Evolutionary conservation across 2,797 vertebrate genomes (phyloP).

Genomic region (Siniperca undulata): DNA sequence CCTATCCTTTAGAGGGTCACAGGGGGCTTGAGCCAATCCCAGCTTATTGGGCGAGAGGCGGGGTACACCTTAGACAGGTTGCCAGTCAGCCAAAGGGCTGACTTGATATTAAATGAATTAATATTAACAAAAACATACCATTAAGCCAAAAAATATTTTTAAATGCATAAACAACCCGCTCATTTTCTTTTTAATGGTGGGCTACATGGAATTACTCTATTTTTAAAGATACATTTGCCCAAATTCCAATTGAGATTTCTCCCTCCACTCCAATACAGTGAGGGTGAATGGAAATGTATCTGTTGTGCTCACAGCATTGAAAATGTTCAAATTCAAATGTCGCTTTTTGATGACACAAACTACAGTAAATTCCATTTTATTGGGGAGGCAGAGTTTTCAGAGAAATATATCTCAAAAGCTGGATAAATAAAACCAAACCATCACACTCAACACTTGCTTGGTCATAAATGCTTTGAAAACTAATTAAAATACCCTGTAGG

Average conservation of each 20-base stretch:
- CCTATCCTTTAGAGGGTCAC: too few species aligned
- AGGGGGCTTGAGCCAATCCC: too few species aligned
- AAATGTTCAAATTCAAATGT: too few species aligned
- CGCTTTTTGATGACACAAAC: neutral
- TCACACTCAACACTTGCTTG: neutral
- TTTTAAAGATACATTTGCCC: neutral
- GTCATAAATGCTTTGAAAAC: neutral
- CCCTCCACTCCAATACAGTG: neutral
- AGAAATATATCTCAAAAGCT: neutral
- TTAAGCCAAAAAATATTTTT: too few species aligned
- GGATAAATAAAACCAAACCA: neutral
- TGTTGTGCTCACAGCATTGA: neutral
- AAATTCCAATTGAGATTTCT: neutral
- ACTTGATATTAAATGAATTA: too few species aligned
- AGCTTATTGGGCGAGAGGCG: too few species aligned
- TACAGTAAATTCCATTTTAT: neutral
- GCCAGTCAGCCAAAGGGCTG: too few species aligned
- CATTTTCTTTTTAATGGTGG: too few species aligned
- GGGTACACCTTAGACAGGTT: too few species aligned
- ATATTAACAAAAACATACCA: too few species aligned
- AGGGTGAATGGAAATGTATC: neutral
- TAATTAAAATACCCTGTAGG: neutral
- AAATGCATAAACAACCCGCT: too few species aligned
- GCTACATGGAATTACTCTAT: too few species aligned
- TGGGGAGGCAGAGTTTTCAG: neutral